These are phyloP conservation scores for Myrmecobius fasciatus DNA, from an alignment of 2,113 vertebrate species.

Conservation along the genomic window DNA sequence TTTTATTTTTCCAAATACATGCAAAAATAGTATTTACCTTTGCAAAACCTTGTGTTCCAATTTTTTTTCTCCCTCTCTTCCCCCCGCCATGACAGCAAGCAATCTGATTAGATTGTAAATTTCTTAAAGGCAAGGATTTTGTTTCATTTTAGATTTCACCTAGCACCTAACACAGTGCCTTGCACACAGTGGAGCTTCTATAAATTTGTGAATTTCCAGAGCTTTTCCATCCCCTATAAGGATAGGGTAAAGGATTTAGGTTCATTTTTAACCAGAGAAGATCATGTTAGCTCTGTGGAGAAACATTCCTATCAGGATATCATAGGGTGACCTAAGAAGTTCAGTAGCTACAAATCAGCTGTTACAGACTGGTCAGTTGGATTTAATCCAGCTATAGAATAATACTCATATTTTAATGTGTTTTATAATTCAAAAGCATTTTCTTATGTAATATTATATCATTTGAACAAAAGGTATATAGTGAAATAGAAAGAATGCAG, in stretches of 20 bases:
- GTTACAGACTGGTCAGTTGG: neutral
- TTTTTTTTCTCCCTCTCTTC: too few relatives aligned
- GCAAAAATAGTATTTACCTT: too few relatives aligned
- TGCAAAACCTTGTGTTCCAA: too few relatives aligned
- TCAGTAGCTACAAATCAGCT: neutral
- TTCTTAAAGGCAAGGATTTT: neutral
- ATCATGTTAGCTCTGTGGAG: neutral
- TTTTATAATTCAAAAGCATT: neutral
- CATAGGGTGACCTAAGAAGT: neutral
- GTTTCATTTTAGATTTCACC: neutral
- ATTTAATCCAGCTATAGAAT: neutral
- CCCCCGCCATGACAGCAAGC: too few relatives aligned
- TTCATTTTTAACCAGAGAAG: neutral
- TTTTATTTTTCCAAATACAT: too few relatives aligned
- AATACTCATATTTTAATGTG: neutral
- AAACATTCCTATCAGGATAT: neutral
- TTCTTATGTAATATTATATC: neutral
- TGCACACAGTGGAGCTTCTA: neutral
- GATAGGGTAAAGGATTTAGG: neutral
- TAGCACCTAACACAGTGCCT: neutral
- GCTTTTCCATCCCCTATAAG: neutral
- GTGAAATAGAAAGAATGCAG: too few relatives aligned
- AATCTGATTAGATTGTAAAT: neutral
- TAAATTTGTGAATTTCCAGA: neutral
- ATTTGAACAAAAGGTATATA: neutral